Base-by-base conservation (phyloP, 2,797 vertebrate species). In the Microcaecilia unicolor region DNA sequence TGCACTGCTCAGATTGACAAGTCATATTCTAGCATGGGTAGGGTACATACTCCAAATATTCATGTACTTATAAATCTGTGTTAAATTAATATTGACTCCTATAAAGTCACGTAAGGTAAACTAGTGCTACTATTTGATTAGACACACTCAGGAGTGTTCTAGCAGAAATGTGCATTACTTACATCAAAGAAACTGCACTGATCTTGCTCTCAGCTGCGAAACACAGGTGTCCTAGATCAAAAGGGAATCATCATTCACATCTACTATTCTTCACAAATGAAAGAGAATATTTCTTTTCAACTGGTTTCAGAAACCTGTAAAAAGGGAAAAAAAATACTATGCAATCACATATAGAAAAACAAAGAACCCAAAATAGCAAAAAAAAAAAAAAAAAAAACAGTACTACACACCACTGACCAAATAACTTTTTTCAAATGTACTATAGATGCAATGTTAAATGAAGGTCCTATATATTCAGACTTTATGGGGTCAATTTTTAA, bases 151-250 rank as follows among this genome's bases (percentile, higher is more conserved):
- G 10, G 25, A 41, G 14, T 12, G n/a, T 15, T 8, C 22, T 30
- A 36, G 32, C 15, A n/a, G 48, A 48, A 31, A 17, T 11, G 16
- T 18, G 22, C 38, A 44, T 34, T 28, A 18, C 15, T 3, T 44
- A 47, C 41, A 36, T 59, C 41, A 34, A 24, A 48, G 35, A 36
- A 13, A 34, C 9, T 19, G 5, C 31, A 24, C 44, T 20, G 47
- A 7, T 28, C 39, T 34, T 22, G 18, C 32, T 7, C 13, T 30
- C 17, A 43, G 19, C 2, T 34, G 36, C 22, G 28, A 31, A 1
- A 21, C 17, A 18, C 10, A 29, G 16, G 32, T 28, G 27, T n/a
- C n/a, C n/a, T n/a, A n/a, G 22, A 49, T 17, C 38, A 23, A 31
- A 22, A 32, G 4, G 31, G 19, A 12, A 32, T 1, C 34, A 20